Conservation (phyloP, 2,113 vertebrate genomes). For the Lates calcarifer region DNA sequence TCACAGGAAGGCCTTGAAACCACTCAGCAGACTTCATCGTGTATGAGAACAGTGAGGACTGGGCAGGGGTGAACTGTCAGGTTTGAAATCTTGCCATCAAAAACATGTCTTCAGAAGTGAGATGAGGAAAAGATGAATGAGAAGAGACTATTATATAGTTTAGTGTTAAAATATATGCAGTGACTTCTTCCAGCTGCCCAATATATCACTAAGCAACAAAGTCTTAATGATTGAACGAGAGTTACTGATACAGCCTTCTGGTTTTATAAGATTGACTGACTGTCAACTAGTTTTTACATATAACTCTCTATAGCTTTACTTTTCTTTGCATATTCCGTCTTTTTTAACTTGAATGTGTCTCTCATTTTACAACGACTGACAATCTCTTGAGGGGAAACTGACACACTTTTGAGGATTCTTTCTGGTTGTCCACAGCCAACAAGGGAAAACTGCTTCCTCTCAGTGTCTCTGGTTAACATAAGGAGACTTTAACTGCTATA, state of each 20-base stretch:
- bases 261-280: neutral
- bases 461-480: conserved; percentile 3
- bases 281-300: neutral
- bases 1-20: conserved; percentile 30
- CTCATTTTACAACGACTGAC: too few relatives aligned
- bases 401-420: neutral
- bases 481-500: neutral
- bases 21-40: conserved; percentile 5
- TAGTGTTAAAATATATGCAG: neutral
- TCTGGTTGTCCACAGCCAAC: neutral
- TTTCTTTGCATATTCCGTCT: neutral
- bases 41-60: conserved; percentile 24
- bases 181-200: conserved; percentile 14
- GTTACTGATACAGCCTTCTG: neutral
- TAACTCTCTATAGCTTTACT: neutral
- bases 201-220: neutral
- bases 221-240: neutral
- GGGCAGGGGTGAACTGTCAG: conserved; percentile 4
- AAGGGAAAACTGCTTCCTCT: neutral
- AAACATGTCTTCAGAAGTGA: conserved; percentile 39
- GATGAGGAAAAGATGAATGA: conserved; percentile 12
- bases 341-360: neutral
- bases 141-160: neutral
- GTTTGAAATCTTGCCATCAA: conserved; percentile 45
- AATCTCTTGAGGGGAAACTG: neutral